phyloP scores from a whole-genome alignment of 2,797 vertebrate species.

The Lycodopsis pacificus region DNA sequence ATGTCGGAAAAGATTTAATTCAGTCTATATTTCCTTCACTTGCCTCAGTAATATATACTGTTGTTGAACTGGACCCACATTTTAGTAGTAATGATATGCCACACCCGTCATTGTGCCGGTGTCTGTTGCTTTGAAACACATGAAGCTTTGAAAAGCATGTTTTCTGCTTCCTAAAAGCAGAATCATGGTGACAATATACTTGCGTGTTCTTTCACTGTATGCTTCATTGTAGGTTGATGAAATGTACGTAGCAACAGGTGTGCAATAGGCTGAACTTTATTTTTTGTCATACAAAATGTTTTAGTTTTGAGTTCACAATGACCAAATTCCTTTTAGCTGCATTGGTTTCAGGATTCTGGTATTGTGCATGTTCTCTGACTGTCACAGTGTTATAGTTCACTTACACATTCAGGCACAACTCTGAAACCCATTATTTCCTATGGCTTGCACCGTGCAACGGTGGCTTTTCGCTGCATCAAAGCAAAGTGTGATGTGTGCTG shows the following conservation, averaged over 20 bases:
- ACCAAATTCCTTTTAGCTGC: neutral
- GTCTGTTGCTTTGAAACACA: neutral
- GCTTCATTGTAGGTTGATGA: neutral
- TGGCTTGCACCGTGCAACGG: neutral
- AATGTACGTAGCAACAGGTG: neutral
- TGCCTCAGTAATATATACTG: neutral
- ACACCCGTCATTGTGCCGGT: neutral
- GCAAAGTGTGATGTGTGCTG: neutral
- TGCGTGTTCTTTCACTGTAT: neutral
- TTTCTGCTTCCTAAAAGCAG: neutral
- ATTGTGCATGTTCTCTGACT: neutral
- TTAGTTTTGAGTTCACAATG: neutral
- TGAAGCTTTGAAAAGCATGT: neutral
- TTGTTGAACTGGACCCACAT: neutral
- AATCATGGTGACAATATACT: neutral
- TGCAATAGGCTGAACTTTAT: neutral
- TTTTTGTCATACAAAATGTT: neutral
- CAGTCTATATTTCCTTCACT: neutral
- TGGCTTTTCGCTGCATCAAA: neutral
- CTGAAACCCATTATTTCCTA: neutral
- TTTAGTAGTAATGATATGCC: neutral
- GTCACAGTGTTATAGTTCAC: neutral
- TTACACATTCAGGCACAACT: neutral
- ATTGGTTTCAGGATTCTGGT: neutral
- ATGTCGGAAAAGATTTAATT: neutral